Conservation (phyloP, 2,888 invertebrate species). For the Drosophila histrio region DNA sequence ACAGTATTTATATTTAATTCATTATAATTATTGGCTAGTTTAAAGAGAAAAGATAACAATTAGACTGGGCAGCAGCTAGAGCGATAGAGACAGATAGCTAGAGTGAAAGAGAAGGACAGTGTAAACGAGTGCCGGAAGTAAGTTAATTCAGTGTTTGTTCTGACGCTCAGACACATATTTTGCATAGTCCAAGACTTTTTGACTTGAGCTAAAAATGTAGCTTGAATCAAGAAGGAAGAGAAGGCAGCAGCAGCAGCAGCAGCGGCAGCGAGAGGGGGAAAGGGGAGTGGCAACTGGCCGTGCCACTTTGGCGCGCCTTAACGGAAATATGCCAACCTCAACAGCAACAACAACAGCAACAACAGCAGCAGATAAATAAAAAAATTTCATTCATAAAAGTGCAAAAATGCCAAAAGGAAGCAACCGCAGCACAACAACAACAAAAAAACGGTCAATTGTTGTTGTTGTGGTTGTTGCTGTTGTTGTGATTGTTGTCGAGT, state of each 20-base stretch:
- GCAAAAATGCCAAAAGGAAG: constrained; percentile 76
- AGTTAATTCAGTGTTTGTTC: constrained; percentile 25
- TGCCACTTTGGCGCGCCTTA: constrained; percentile 76
- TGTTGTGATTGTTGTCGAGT: not conserved
- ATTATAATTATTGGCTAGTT: too few species aligned
- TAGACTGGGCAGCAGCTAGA: constrained; percentile 3
- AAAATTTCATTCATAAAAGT: constrained; percentile 77
- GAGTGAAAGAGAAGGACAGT: not conserved
- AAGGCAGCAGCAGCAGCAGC: not conserved
- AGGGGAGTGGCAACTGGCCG: constrained; percentile 50
- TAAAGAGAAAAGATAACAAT: too few species aligned
- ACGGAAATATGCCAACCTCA: constrained; percentile 74
- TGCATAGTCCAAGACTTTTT: constrained; percentile 43
- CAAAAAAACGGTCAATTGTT: constrained; percentile 43
- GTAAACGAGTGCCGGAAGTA: constrained; percentile 27
- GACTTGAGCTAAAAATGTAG: constrained; percentile 14
- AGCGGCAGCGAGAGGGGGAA: not conserved
- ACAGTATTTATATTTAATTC: too few species aligned
- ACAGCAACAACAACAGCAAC: constrained; percentile 43
- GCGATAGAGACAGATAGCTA: not conserved
- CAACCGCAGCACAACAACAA: constrained; percentile 44
- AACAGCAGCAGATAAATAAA: constrained; percentile 19
- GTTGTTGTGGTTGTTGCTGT: constrained; percentile 1
- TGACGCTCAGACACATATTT: constrained; percentile 35
- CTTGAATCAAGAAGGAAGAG: not conserved